Evolutionary conservation across 2,113 vertebrate species (phyloP).

Genomic region (Tauraco erythrolophus): DNA sequence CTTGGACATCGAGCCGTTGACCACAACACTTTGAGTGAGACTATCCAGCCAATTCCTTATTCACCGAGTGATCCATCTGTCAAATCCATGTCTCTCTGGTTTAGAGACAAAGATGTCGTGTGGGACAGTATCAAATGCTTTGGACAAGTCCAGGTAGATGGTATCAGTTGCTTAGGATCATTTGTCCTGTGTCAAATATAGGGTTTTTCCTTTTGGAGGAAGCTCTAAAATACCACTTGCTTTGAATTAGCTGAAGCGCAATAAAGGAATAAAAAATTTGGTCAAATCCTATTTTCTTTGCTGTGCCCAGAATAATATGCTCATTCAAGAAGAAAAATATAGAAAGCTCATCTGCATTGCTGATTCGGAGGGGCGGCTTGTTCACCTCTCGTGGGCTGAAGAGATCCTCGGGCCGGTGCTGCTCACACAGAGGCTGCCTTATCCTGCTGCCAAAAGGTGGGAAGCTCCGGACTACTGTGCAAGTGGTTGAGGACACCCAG

Average conservation of each 20-base stretch:
- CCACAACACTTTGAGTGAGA: too few species aligned
- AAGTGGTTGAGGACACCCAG: background rate
- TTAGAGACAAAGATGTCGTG: too few species aligned
- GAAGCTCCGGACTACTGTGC: background rate
- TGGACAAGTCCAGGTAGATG: too few species aligned
- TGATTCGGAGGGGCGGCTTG: background rate
- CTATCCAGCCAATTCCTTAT: too few species aligned
- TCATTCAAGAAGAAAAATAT: background rate
- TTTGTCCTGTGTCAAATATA: background rate
- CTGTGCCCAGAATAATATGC: background rate
- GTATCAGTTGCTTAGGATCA: background rate
- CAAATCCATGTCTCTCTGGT: too few species aligned
- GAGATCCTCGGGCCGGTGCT: accelerated
- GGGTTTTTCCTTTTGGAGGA: background rate
- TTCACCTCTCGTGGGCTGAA: background rate
- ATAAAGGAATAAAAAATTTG: background rate
- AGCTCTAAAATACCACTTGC: background rate
- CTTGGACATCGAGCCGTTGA: too few species aligned
- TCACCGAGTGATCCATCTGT: too few species aligned
- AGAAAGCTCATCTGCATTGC: background rate
- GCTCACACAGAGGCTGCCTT: background rate
- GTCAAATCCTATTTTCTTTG: background rate
- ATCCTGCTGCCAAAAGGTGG: background rate
- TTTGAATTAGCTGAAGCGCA: background rate
- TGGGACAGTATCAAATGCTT: too few species aligned